Base-by-base conservation (phyloP, 2,888 invertebrate species). In the Bruchidius siliquastri region DNA sequence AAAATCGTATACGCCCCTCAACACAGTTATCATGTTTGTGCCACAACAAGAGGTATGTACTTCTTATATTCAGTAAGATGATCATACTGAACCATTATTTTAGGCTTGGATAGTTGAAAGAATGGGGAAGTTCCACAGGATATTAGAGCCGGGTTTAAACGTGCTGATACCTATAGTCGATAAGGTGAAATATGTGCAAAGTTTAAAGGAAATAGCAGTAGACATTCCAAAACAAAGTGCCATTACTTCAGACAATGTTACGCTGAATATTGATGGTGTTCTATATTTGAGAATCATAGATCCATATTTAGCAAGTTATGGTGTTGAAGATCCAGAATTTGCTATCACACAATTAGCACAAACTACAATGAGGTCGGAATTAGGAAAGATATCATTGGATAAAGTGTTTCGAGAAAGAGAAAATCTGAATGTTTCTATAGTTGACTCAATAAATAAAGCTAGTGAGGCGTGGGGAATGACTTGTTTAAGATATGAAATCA, bases 191-290 rank as follows among this genome's bases (percentile, higher is more conserved):
- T 99, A 99, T 89, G 98, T 99, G 20, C 99, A 99, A 87, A 97
- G 96, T 86, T 87, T 99, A 68, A 99, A 99, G 86, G 99, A 99
- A 94, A 96, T 99, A 80, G 98, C 99, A 0, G 99, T 99, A 82
- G 99, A 99, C 88, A 97, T 99, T 73, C 99, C 99, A 0, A 95
- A 99, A 85, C 99, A 99, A 87, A 96, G 96, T 86, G 99, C 99
- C 21, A 98, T 99, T 81, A 98, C 99, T 20, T 91, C 95, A 74
- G 99, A 99, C 87, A 99, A 99, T 89, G 99, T 99, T 0, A 97
- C 96, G 0, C 88, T 99, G 73, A 94, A 93, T 82, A 96, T 99
- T 83, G 99, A 99, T 88, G 99, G 99, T 75, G 98, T 99, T 0
- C 88, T 99, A 71, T 99, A 99, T 87, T 90, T 99, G 74, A 90